Evolutionary conservation across 37 sponge, comb jelly and placozoan genomes (phyloP).

Genomic region (Petrosia ficiformis): DNA sequence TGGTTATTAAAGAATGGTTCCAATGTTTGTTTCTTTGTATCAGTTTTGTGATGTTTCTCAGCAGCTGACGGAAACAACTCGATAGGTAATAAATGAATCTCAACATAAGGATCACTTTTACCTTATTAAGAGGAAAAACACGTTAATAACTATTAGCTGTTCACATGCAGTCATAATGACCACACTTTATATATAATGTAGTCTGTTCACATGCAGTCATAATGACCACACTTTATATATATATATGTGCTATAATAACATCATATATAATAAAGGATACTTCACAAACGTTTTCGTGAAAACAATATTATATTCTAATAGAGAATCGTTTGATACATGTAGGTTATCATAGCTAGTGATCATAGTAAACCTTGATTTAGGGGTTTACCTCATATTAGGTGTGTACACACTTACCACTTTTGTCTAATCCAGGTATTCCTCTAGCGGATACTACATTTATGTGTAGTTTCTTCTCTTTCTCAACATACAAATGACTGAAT

Average conservation of each 20-base stretch:
- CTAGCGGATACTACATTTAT: slow-evolving; percentile 19
- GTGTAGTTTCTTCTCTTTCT: slow-evolving; percentile 10
- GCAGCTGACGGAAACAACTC: slow-evolving; percentile 10
- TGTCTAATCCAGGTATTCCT: slow-evolving; percentile 33
- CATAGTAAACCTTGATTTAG: background rate
- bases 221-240: too few relatives aligned
- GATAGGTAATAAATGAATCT: slow-evolving; percentile 19
- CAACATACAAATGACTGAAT: slow-evolving; percentile 28
- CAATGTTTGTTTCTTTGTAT: slow-evolving; percentile 25
- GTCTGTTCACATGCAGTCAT: too few relatives aligned
- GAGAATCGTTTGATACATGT: too few relatives aligned
- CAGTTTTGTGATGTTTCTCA: slow-evolving; percentile 23
- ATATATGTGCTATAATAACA: too few relatives aligned
- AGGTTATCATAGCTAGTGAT: too few relatives aligned
- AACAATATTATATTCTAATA: too few relatives aligned
- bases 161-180: too few relatives aligned
- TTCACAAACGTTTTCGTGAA: too few relatives aligned
- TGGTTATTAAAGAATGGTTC: slow-evolving; percentile 51
- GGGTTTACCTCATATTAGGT: too few relatives aligned
- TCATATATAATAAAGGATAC: too few relatives aligned
- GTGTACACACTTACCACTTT: slow-evolving; percentile 28
- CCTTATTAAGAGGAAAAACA: slow-evolving; percentile 12
- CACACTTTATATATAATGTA: too few relatives aligned
- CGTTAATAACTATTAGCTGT: too few relatives aligned
- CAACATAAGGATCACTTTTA: slow-evolving; percentile 55